Conservation (phyloP, 2,888 invertebrate genomes). For the Tachina lurida region DNA sequence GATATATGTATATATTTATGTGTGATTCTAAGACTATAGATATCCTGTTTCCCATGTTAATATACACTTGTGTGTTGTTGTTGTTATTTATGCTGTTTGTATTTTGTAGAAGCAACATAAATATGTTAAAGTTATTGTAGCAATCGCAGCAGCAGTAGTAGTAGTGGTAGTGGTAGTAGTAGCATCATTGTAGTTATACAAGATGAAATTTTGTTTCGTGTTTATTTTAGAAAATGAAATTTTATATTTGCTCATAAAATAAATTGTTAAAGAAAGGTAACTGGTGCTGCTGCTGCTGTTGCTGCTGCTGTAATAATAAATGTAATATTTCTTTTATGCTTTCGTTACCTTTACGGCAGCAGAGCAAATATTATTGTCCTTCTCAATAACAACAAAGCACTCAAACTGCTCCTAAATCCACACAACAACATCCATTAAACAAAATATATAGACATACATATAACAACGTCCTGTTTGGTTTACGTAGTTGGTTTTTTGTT, state of each 20-base stretch:
- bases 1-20: background rate
- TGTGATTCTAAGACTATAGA: conserved; percentile 20
- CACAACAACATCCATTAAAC: background rate
- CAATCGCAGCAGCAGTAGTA: background rate
- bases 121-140: conserved; percentile 9
- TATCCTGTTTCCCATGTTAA: background rate
- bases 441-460: background rate
- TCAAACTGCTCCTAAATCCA: background rate
- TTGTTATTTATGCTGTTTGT: conserved; percentile 27
- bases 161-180: background rate
- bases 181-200: background rate
- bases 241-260: conserved; percentile 68
- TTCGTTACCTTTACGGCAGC: background rate
- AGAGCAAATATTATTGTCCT: conserved; percentile 40
- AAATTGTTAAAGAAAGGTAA: conserved; percentile 67
- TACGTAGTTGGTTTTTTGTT: conserved; percentile 8
- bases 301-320: conserved; percentile 49
- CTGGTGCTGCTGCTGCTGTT: conserved; percentile 12
- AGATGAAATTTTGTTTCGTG: conserved; percentile 38
- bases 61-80: conserved; percentile 1
- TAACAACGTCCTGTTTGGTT: conserved; percentile 4
- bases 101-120: conserved; percentile 14
- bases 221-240: conserved; percentile 67
- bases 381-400: conserved; percentile 9
- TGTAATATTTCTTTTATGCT: conserved; percentile 20